Evolutionary conservation across 2,797 vertebrate genomes (phyloP).

Genomic region (Dromococcyx pavoninus): DNA sequence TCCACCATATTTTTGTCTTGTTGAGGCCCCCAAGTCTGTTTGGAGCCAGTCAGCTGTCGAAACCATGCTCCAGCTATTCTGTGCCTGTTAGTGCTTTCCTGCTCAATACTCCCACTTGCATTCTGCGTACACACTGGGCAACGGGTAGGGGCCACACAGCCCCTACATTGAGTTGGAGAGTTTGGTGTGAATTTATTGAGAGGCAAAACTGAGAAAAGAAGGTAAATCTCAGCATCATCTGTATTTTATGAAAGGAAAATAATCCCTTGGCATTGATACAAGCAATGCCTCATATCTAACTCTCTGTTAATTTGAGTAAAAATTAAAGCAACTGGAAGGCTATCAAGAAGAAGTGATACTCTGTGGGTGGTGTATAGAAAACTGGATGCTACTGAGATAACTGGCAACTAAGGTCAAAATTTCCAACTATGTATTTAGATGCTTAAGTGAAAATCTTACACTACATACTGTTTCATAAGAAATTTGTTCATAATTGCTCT

Average conservation of each 20-base stretch:
- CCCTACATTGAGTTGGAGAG: not conserved
- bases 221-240: not conserved
- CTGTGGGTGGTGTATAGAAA: accelerated
- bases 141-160: no score
- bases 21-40: not conserved
- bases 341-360: not conserved
- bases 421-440: not conserved
- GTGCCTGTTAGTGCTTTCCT: not conserved
- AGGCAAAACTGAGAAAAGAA: not conserved
- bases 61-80: not conserved
- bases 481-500: not conserved
- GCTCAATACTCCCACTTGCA: not conserved
- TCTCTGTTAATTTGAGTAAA: not conserved
- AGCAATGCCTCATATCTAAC: not conserved
- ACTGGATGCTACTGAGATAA: not conserved
- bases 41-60: not conserved
- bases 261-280: not conserved
- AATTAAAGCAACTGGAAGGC: not conserved
- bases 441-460: not conserved
- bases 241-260: not conserved
- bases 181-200: not conserved
- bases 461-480: accelerated
- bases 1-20: not conserved
- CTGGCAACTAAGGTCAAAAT: not conserved
- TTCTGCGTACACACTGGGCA: not conserved